Percentiles rank a stretch among this genome's conserved stretches.
These are phyloP conservation scores for Subacronicta megacephala DNA, from an alignment of 2,888 invertebrate genomes.

Conservation along the genomic window DNA sequence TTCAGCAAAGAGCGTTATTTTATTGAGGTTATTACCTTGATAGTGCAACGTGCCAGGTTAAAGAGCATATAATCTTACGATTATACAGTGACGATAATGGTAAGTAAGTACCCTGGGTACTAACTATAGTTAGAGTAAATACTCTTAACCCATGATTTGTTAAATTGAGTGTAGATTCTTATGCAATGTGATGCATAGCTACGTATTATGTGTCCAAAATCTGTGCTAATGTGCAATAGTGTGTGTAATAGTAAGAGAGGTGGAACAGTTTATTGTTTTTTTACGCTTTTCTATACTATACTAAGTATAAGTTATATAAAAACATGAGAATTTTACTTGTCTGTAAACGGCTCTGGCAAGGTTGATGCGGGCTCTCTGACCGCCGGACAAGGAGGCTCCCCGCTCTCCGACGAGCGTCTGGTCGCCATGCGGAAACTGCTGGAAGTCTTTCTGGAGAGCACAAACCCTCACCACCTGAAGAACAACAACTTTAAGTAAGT, in stretches of 20 bases:
- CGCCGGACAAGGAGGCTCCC: conserved; percentile 94
- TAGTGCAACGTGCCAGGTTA: conserved; percentile 9
- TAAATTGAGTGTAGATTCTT: too few relatives aligned
- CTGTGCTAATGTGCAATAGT: too few relatives aligned
- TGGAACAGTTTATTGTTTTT: too few relatives aligned
- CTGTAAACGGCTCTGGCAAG: conserved; percentile 92
- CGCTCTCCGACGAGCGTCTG: conserved; percentile 95
- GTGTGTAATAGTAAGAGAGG: too few relatives aligned
- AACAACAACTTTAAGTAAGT: not conserved
- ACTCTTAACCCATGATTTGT: not conserved
- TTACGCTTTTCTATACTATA: too few relatives aligned
- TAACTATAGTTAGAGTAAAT: not conserved
- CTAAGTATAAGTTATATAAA: too few relatives aligned
- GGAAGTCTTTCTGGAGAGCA: conserved; percentile 93
- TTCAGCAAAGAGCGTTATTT: conserved; percentile 26
- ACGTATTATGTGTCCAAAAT: too few relatives aligned
- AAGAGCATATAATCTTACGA: conserved; percentile 22
- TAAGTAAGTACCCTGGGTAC: too few relatives aligned
- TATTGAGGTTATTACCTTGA: conserved; percentile 18
- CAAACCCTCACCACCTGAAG: conserved; percentile 90
- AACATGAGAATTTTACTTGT: too few relatives aligned
- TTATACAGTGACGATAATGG: conserved; percentile 5
- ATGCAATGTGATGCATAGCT: too few relatives aligned
- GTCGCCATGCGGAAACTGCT: conserved; percentile 92
- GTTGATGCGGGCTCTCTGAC: conserved; percentile 94